phyloP scores from a whole-genome alignment of 2,113 vertebrate genomes.

The Rhinoderma darwinii region DNA sequence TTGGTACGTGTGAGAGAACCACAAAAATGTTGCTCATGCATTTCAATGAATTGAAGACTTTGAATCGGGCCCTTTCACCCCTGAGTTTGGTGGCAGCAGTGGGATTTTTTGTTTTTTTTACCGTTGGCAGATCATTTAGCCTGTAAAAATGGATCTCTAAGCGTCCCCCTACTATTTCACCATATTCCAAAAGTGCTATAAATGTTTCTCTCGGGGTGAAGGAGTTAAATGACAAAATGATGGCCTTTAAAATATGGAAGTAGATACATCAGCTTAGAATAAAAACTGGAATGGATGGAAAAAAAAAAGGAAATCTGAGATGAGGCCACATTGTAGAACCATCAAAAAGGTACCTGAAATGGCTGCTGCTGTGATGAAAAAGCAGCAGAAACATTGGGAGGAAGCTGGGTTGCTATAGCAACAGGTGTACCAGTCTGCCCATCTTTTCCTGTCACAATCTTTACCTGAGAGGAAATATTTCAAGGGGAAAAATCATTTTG shows the following conservation, averaged over 20 bases:
- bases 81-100: conserved; percentile 51
- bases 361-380: conserved; percentile 88
- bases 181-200: conserved; percentile 16
- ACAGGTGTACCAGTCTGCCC: conserved; percentile 94
- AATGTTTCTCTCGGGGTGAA: conserved; percentile 54
- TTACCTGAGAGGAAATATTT: conserved; percentile 86
- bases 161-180: not conserved
- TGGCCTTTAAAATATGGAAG: conserved; percentile 55
- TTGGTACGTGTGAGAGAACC: conserved; percentile 16
- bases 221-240: conserved; percentile 50
- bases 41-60: conserved; percentile 51
- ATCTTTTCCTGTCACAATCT: conserved; percentile 95
- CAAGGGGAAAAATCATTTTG: conserved; percentile 61
- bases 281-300: conserved; percentile 55
- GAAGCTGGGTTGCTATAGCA: conserved; percentile 97
- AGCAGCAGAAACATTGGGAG: conserved; percentile 94
- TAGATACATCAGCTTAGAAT: conserved; percentile 47
- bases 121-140: not conserved
- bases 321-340: conserved; percentile 78
- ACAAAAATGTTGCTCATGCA: conserved; percentile 52
- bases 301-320: conserved; percentile 71
- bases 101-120: not conserved
- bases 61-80: conserved; percentile 51
- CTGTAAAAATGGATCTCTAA: not conserved
- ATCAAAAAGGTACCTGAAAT: conserved; percentile 87